A percentile compares a stretch with the other conserved stretches of the same genome.
These are phyloP conservation scores for Grallaria varia DNA, from an alignment of 2,113 vertebrate genomes.

Conservation along the genomic window DNA sequence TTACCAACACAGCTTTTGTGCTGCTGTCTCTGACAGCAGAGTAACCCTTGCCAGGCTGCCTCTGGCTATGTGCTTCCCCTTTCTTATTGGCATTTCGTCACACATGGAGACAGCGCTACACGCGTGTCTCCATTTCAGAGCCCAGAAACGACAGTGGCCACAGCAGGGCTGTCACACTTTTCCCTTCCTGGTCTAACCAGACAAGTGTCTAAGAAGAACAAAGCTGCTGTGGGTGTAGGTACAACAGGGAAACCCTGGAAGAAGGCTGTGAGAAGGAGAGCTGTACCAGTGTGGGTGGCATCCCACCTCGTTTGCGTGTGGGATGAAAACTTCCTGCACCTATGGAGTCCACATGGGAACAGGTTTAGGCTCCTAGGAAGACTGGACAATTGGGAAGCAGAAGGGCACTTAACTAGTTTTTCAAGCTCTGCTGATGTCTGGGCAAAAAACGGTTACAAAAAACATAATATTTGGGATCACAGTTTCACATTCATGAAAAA, in stretches of 20 bases:
- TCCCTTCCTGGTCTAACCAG: background rate
- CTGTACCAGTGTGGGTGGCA: background rate
- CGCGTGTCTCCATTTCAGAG: accelerated
- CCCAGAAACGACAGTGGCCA: accelerated
- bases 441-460: background rate
- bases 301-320: background rate
- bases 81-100: background rate
- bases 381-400: background rate
- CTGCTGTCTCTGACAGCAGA: accelerated
- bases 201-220: background rate
- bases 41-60: accelerated
- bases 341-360: accelerated
- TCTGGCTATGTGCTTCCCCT: background rate
- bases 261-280: background rate
- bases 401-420: background rate
- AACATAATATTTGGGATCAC: background rate
- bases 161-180: background rate
- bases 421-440: background rate
- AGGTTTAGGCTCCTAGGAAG: background rate
- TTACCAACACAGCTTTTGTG: accelerated
- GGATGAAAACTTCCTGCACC: background rate
- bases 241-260: background rate
- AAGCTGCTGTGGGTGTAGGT: background rate
- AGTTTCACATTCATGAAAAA: background rate
- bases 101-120: accelerated